Base-by-base conservation (phyloP, 2,797 vertebrate genomes). In the Poeciliopsis infans region DNA sequence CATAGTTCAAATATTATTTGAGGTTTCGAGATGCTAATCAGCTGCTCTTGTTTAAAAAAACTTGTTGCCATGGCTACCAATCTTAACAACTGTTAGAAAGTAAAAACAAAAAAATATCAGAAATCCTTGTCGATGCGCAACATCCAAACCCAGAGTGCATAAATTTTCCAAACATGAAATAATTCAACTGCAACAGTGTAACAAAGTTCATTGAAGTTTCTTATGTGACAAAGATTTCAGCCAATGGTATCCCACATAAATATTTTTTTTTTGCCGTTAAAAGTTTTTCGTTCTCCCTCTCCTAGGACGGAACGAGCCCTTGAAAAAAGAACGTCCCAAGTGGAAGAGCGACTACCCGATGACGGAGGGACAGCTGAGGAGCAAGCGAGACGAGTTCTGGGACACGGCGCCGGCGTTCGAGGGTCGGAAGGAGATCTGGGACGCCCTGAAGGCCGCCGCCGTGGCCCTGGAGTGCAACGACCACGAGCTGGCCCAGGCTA, bases 271-370 rank as follows among this genome's bases (percentile, higher is more conserved):
- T 28, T 13, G 55, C 55, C 13, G 3, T 57, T 13, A 13, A 55
- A 55, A 4, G 3, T 13, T 57, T 15, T 4, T 57, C 28, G 12
- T 59, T 13, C 12, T 59, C 13, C 1, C 12, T 59, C 31, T 39
- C 16, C 95, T 90, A 99, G 98, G 97, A 79, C 98, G 98, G 23
- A 99, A 99, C 18, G 98, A 99, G 84, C 97, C 98, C 11, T 94
- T 99, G 87, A 98, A 97, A 94, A 99, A 99, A 94, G 98, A 99
- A 75, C 95, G 97, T 33, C 98, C 96, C 46, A 98, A 98, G 85
- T 99, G 98, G 98, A 99, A 99, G 93, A 99, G 98, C 0, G 98
- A 99, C 93, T 99, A 99, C 80, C 98, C 98, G 0, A 99, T 99
- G 98, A 99, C 98, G 0, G 98, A 99, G 0, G 98, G 98, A 15